Conservation (phyloP, 2,113 vertebrate genomes). For the Rhinoptilus africanus region DNA sequence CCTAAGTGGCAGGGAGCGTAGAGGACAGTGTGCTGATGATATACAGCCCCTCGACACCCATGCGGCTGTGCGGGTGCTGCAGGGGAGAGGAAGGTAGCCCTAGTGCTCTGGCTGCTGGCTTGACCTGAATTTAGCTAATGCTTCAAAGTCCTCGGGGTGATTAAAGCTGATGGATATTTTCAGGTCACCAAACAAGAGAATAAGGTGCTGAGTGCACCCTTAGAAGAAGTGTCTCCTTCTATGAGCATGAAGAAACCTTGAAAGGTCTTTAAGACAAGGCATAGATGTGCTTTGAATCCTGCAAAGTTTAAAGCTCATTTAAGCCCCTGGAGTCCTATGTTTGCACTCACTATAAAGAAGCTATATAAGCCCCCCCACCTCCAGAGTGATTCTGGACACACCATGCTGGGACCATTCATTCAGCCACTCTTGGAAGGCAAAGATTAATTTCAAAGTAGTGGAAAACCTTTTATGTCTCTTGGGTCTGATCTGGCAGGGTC, state of each 20-base stretch:
- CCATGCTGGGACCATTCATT: not conserved
- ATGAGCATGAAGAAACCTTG: not conserved
- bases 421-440: not conserved
- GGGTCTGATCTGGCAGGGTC: not conserved
- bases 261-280: not conserved
- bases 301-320: not conserved
- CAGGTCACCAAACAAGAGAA: not conserved
- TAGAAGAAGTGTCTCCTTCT: not conserved
- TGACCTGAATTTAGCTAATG: not conserved
- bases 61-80: not conserved
- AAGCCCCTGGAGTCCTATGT: not conserved
- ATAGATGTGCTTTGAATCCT: not conserved
- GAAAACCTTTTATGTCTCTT: not conserved
- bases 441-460: slow-evolving; percentile 2
- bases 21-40: not conserved
- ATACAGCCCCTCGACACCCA: not conserved
- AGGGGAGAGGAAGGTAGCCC: not conserved
- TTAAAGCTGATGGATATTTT: not conserved
- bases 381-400: not conserved
- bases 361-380: not conserved
- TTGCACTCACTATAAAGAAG: not conserved
- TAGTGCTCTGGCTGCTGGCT: not conserved
- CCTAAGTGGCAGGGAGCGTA: not conserved
- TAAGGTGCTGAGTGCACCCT: not conserved
- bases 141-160: not conserved